phyloP scores from a whole-genome alignment of 2,113 vertebrate species.

The Rhinoderma darwinii region DNA sequence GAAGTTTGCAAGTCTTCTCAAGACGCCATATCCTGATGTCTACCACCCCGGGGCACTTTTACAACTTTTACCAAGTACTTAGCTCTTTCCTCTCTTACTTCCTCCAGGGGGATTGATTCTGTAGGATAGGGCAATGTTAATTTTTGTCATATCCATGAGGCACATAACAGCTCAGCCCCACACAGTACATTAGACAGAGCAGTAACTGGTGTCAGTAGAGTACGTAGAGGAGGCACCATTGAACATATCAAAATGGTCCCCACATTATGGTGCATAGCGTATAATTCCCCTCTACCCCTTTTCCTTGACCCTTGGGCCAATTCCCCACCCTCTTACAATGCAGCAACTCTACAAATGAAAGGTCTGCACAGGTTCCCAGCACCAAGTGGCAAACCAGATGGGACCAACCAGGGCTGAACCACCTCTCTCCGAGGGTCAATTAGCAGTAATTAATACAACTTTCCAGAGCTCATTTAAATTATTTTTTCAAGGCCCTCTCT shows the following conservation, averaged over 20 bases:
- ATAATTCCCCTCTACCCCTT: too few species aligned
- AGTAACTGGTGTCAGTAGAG: too few species aligned
- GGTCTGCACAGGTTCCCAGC: too few species aligned
- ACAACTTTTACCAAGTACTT: not conserved
- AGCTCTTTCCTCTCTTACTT: not conserved
- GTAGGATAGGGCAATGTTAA: not conserved
- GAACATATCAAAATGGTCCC: not conserved
- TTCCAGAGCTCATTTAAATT: not conserved
- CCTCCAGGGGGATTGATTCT: not conserved
- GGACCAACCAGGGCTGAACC: not conserved
- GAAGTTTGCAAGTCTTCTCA: conserved; percentile 4
- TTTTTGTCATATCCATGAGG: not conserved
- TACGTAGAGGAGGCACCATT: not conserved
- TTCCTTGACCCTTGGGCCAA: too few species aligned
- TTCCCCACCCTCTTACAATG: too few species aligned
- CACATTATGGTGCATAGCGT: too few species aligned
- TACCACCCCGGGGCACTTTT: not conserved
- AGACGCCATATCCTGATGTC: not conserved
- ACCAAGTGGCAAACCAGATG: too few species aligned
- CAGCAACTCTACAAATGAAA: too few species aligned
- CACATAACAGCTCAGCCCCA: not conserved
- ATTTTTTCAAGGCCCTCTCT: not conserved
- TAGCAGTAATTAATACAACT: too few species aligned
- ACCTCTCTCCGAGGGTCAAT: too few species aligned
- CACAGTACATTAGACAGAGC: not conserved